phyloP scores from a whole-genome alignment of 2,797 vertebrate genomes.

The Rhincodon typus region DNA sequence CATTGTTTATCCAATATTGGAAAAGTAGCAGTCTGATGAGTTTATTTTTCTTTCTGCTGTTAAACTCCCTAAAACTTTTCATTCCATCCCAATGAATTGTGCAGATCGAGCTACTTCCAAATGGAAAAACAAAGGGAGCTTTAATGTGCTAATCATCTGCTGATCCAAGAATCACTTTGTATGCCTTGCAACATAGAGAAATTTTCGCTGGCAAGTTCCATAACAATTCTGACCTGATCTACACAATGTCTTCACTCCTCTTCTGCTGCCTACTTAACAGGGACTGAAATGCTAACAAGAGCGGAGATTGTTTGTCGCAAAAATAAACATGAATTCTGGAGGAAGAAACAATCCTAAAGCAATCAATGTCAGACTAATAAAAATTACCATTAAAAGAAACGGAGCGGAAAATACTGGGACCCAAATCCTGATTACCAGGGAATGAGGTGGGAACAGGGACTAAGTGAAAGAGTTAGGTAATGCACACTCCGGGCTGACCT shows the following conservation, averaged over 20 bases:
- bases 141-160: not conserved
- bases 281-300: not conserved
- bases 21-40: not conserved
- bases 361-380: too few relatives aligned
- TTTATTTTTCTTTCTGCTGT: conserved; percentile 28
- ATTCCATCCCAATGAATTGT: not conserved
- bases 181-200: not conserved
- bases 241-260: not conserved
- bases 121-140: not conserved
- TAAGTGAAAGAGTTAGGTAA: too few relatives aligned
- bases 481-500: too few relatives aligned
- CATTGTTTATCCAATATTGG: not conserved
- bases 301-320: too few relatives aligned
- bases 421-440: too few relatives aligned
- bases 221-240: not conserved
- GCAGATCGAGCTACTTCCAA: not conserved
- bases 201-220: not conserved
- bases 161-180: not conserved
- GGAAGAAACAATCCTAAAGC: too few relatives aligned
- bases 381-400: too few relatives aligned
- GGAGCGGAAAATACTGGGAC: too few relatives aligned
- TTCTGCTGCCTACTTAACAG: not conserved
- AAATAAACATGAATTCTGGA: too few relatives aligned
- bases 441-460: too few relatives aligned
- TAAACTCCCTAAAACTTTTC: not conserved